phyloP scores from a whole-genome alignment of 2,797 vertebrate genomes.

The Clangula hyemalis region DNA sequence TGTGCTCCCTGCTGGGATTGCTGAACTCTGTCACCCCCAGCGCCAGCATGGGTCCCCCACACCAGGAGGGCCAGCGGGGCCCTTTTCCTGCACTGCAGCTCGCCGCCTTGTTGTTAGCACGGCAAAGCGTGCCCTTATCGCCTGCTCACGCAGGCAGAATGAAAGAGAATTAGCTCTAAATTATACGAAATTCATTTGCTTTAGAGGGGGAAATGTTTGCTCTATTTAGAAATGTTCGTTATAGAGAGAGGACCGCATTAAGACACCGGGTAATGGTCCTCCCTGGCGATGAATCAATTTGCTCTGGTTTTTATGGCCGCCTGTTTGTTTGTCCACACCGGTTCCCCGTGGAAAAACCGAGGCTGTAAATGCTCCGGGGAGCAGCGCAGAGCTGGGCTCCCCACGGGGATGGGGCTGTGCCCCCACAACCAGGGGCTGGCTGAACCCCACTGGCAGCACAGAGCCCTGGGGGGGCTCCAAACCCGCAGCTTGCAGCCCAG shows the following conservation, averaged over 20 bases:
- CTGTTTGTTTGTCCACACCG: slow-evolving; percentile 61
- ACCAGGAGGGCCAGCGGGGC: slow-evolving; percentile 32
- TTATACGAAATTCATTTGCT: slow-evolving; percentile 81
- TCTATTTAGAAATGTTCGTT: slow-evolving; percentile 64
- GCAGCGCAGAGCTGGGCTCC: not conserved
- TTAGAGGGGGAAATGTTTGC: slow-evolving; percentile 77
- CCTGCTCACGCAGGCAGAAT: slow-evolving; percentile 78
- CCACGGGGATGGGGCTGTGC: not conserved
- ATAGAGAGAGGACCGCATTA: slow-evolving; percentile 75
- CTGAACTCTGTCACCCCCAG: accelerated
- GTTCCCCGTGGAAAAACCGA: slow-evolving; percentile 40
- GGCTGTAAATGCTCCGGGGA: slow-evolving; percentile 13
- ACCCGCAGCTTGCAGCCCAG: not conserved
- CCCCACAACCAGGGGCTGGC: not conserved
- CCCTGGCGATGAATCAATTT: slow-evolving; percentile 80
- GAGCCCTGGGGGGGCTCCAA: not conserved
- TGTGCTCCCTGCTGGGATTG: not conserved
- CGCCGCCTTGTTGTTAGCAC: slow-evolving; percentile 57
- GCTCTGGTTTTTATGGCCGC: slow-evolving; percentile 77
- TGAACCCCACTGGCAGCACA: not conserved
- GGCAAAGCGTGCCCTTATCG: slow-evolving; percentile 74
- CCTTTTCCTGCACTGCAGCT: slow-evolving; percentile 57
- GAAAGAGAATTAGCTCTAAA: slow-evolving; percentile 80
- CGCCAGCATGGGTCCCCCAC: not conserved
- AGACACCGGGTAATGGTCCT: slow-evolving; percentile 75